Conservation (phyloP, 2,797 vertebrate species). For the Hephaestus fuliginosus region DNA sequence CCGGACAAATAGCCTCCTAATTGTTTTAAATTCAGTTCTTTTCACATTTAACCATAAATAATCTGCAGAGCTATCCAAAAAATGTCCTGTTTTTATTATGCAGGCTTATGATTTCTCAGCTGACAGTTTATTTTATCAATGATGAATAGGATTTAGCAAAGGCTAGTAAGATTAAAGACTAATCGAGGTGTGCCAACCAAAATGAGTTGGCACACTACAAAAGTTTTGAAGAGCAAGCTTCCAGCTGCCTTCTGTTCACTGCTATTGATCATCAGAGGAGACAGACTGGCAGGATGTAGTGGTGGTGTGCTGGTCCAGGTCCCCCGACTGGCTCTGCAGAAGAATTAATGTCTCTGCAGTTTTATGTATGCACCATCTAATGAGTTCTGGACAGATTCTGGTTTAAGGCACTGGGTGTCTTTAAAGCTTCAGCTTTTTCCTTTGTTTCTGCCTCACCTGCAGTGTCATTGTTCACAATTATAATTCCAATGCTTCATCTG, state of each 20-base stretch:
- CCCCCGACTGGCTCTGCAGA: constrained; percentile 37
- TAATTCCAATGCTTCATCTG: constrained; percentile 22
- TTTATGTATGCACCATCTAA: constrained; percentile 56
- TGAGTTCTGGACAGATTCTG: constrained; percentile 54
- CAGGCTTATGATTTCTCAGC: constrained; percentile 38
- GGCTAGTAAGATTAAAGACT: constrained; percentile 65
- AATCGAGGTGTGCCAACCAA: constrained; percentile 55
- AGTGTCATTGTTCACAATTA: constrained; percentile 22
- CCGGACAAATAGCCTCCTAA: background rate
- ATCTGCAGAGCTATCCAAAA: constrained; percentile 33
- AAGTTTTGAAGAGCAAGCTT: constrained; percentile 53
- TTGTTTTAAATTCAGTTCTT: constrained; percentile 1
- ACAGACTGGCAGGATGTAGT: constrained; percentile 68
- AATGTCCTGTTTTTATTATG: constrained; percentile 26
- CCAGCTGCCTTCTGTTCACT: constrained; percentile 71
- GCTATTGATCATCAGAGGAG: constrained; percentile 72
- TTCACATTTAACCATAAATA: constrained; percentile 25
- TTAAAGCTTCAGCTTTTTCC: constrained; percentile 28
- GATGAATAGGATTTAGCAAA: constrained; percentile 65
- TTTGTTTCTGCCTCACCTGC: constrained; percentile 34
- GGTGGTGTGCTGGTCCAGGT: constrained; percentile 53
- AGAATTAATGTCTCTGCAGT: constrained; percentile 50
- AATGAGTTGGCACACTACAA: constrained; percentile 64
- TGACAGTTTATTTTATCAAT: constrained; percentile 66
- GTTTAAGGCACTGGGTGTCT: constrained; percentile 18